phyloP scores from a whole-genome alignment of 2,888 invertebrate species.

The Caenorhabditis sp. region DNA sequence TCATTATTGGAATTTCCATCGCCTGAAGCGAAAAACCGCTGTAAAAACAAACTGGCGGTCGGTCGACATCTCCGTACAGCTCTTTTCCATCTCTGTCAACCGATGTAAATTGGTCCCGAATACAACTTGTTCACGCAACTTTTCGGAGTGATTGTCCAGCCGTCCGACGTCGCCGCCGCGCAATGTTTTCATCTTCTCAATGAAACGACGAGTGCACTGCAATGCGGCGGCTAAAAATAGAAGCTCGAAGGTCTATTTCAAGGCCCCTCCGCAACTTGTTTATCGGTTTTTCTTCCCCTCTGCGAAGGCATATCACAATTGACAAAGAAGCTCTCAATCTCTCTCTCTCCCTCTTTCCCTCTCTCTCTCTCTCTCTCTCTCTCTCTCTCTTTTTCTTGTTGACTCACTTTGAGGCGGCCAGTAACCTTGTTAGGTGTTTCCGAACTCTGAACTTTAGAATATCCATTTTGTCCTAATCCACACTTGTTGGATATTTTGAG shows the following conservation, averaged over 20 bases:
- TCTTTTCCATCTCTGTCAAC: slow-evolving; percentile 11
- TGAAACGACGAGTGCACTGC: slow-evolving; percentile 27
- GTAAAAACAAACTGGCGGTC: slow-evolving; percentile 4
- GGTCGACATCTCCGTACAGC: neutral
- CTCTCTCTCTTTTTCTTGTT: no score
- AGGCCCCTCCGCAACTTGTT: slow-evolving; percentile 28
- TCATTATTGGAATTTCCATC: slow-evolving; percentile 44
- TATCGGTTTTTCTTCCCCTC: slow-evolving; percentile 21
- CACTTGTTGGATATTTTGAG: slow-evolving; percentile 12
- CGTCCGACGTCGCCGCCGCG: neutral
- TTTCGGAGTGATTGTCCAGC: slow-evolving; percentile 32
- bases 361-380: no score
- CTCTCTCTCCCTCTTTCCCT: no score
- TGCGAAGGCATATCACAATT: neutral
- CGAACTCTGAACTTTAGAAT: slow-evolving; percentile 34
- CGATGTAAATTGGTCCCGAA: slow-evolving; percentile 47
- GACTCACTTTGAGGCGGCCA: neutral
- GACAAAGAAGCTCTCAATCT: neutral
- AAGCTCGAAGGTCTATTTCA: slow-evolving; percentile 21
- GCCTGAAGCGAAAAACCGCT: slow-evolving; percentile 44
- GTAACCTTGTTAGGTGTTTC: slow-evolving; percentile 28
- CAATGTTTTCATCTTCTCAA: slow-evolving; percentile 36
- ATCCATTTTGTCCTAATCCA: slow-evolving; percentile 27
- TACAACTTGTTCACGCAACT: slow-evolving; percentile 34
- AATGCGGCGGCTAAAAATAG: slow-evolving; percentile 35